Conservation (phyloP, 2,888 invertebrate species). For the Pharmacophagus antenor region DNA sequence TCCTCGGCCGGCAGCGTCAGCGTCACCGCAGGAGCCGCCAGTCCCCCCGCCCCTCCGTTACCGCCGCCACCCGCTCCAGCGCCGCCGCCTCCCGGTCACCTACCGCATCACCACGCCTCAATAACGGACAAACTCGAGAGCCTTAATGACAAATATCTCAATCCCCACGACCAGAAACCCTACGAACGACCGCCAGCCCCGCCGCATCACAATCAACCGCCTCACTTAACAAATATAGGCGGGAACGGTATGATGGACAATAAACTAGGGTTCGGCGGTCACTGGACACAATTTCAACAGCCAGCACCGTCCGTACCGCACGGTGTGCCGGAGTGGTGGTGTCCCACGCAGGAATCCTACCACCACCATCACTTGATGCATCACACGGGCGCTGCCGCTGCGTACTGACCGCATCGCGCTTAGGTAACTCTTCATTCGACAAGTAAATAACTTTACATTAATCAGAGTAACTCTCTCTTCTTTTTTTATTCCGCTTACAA, state of each 20-base stretch:
- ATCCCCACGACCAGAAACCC: conserved; percentile 78
- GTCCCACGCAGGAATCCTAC: conserved; percentile 75
- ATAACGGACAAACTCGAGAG: conserved; percentile 76
- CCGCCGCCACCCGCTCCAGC: conserved; percentile 65
- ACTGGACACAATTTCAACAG: conserved; percentile 85
- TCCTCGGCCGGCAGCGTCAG: conserved; percentile 89
- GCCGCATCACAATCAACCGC: conserved; percentile 58
- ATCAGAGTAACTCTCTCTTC: conserved; percentile 12
- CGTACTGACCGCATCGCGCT: conserved; percentile 85
- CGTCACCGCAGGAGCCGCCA: conserved; percentile 83
- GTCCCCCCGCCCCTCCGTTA: conserved; percentile 71
- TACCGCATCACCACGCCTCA: conserved; percentile 67
- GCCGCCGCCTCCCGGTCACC: conserved; percentile 50
- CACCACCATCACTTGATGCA: conserved; percentile 84
- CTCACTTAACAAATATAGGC: conserved; percentile 67
- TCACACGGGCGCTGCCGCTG: conserved; percentile 86
- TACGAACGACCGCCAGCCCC: conserved; percentile 85
- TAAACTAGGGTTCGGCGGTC: conserved; percentile 84
- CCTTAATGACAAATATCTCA: conserved; percentile 78
- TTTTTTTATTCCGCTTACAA: conserved; percentile 3
- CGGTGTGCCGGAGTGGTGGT: conserved; percentile 78
- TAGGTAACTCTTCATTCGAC: conserved; percentile 78
- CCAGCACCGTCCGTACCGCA: conserved; percentile 84
- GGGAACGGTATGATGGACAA: conserved; percentile 84
- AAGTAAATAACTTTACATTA: conserved; percentile 27